Percentiles rank a stretch among this genome's conserved stretches.
Evolutionary conservation across 2,113 vertebrate species (phyloP).

Genomic region (Loxodonta africana): DNA sequence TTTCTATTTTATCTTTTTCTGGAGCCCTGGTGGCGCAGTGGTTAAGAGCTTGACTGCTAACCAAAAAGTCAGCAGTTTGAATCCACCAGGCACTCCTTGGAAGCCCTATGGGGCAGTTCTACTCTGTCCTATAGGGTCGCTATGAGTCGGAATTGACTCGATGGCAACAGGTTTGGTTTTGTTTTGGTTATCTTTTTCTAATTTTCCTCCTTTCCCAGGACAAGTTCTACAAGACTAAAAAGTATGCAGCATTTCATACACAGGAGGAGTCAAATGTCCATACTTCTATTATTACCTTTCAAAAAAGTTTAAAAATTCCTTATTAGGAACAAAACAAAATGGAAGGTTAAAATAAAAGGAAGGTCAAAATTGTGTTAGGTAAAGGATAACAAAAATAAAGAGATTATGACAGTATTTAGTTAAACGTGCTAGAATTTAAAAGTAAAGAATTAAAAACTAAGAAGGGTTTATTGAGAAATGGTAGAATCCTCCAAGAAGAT

Average conservation of each 20-base stretch:
- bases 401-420: background rate
- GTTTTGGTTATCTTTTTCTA: background rate
- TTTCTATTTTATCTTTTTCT: background rate
- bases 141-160: too few species aligned
- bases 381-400: slow-evolving; percentile 23
- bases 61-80: too few species aligned
- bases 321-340: background rate
- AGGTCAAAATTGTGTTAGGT: background rate
- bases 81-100: too few species aligned
- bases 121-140: background rate
- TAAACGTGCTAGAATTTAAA: background rate
- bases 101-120: too few species aligned
- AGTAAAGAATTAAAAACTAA: background rate
- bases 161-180: too few species aligned
- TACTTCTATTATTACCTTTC: background rate
- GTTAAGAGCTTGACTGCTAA: too few species aligned
- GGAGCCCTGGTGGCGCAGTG: too few species aligned
- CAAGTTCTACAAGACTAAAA: background rate
- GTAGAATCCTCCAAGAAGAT: background rate
- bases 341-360: slow-evolving; percentile 43
- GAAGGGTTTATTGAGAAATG: background rate
- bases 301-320: background rate
- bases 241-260: background rate
- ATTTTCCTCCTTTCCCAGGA: background rate
- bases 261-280: background rate